A percentile compares a stretch with the other conserved stretches of the same genome.
These are phyloP conservation scores for Drosophila lacertosa DNA, from an alignment of 1,140 invertebrate genomes.

Conservation along the genomic window DNA sequence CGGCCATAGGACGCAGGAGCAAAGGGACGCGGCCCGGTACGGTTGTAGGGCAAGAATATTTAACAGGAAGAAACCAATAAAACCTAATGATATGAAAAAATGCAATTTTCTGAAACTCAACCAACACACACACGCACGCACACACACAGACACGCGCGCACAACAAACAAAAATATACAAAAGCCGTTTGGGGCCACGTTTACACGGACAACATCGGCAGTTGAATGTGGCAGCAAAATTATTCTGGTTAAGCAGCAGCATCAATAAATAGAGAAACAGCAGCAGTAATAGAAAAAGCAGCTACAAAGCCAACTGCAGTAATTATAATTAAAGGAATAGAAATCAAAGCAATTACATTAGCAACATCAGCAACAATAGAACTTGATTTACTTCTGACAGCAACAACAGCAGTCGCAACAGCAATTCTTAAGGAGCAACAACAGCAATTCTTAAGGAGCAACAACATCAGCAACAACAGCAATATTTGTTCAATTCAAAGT, in stretches of 20 bases:
- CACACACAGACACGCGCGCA: slow-evolving; percentile 24
- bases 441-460: not conserved
- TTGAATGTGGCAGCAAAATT: not conserved
- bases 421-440: not conserved
- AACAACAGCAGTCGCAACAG: not conserved
- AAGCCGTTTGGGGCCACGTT: slow-evolving; percentile 13
- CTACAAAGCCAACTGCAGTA: no score
- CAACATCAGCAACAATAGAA: not conserved
- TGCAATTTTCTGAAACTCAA: slow-evolving; percentile 82
- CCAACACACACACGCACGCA: slow-evolving; percentile 31
- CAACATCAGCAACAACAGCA: not conserved
- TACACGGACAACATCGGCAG: slow-evolving; percentile 18
- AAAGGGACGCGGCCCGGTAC: not conserved
- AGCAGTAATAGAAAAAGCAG: not conserved
- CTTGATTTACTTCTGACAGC: no score
- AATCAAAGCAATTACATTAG: not conserved
- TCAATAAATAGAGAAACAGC: not conserved
- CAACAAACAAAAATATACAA: slow-evolving; percentile 1
- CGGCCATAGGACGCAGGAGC: not conserved
- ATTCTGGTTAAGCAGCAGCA: not conserved
- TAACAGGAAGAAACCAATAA: slow-evolving; percentile 83
- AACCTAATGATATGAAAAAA: slow-evolving; percentile 84
- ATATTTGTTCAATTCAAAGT: not conserved
- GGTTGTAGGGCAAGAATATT: slow-evolving; percentile 65
- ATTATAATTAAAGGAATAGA: no score